These are phyloP conservation scores for Acronicta psi DNA, from an alignment of 2,888 invertebrate species.

Conservation along the genomic window DNA sequence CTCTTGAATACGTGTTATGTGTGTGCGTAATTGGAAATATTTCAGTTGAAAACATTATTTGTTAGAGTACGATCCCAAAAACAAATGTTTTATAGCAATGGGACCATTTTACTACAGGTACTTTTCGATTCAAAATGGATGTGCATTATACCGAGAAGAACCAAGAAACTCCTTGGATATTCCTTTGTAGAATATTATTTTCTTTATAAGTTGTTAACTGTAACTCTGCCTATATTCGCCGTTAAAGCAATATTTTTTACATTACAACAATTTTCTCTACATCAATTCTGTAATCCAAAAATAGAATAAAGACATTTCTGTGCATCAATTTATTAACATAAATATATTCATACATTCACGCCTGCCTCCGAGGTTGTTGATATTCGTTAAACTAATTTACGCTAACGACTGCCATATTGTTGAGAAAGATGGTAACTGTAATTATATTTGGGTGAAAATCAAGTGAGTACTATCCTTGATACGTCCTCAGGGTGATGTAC, in stretches of 20 bases:
- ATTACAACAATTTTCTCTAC: background rate
- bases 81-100: too few relatives aligned
- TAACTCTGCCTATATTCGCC: too few relatives aligned
- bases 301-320: slow-evolving; percentile 20
- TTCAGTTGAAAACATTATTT: background rate
- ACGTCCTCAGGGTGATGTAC: slow-evolving; percentile 46
- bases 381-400: slow-evolving; percentile 61
- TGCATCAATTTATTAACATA: slow-evolving; percentile 30
- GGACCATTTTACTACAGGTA: too few relatives aligned
- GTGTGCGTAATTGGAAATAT: background rate
- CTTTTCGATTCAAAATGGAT: too few relatives aligned
- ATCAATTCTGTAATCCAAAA: background rate
- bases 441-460: slow-evolving; percentile 61
- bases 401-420: slow-evolving; percentile 59
- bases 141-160: too few relatives aligned
- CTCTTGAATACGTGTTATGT: slow-evolving; percentile 4
- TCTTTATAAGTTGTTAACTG: too few relatives aligned
- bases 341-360: slow-evolving; percentile 44
- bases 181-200: too few relatives aligned
- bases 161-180: too few relatives aligned
- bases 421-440: slow-evolving; percentile 55
- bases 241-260: too few relatives aligned
- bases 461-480: slow-evolving; percentile 53
- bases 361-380: slow-evolving; percentile 43
- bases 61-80: too few relatives aligned